A percentile compares a stretch with the other conserved stretches of the same genome.
phyloP scores from a whole-genome alignment of 2,888 invertebrate species.

The Periphyllus acericola region DNA sequence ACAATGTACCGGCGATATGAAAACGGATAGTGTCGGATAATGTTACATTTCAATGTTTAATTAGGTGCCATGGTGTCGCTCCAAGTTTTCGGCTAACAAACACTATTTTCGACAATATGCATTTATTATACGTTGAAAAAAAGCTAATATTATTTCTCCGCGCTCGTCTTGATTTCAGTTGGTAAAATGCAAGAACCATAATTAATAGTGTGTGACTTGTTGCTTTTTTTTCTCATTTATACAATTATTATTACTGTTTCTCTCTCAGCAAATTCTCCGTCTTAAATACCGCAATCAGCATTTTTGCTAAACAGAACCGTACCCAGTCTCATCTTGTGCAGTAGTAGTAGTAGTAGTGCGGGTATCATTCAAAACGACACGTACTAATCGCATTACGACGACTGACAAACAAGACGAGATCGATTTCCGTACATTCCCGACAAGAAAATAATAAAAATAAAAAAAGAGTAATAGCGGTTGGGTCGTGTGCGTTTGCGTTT shows the following conservation, averaged over 20 bases:
- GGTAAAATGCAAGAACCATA: too few species aligned
- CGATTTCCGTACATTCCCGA: constrained; percentile 5
- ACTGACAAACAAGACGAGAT: background rate
- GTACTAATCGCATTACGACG: background rate
- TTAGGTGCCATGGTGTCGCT: background rate
- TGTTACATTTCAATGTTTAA: constrained; percentile 19
- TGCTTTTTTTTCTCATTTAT: too few species aligned
- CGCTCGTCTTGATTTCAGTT: background rate
- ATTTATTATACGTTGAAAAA: background rate
- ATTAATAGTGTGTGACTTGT: too few species aligned
- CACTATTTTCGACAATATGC: background rate
- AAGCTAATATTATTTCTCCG: background rate
- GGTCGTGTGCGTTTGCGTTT: too few species aligned
- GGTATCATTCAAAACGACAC: background rate
- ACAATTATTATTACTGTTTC: too few species aligned
- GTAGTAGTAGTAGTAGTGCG: too few species aligned
- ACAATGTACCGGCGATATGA: background rate
- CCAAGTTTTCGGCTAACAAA: background rate
- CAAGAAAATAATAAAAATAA: background rate
- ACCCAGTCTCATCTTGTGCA: background rate
- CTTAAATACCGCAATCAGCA: background rate
- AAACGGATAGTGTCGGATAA: background rate
- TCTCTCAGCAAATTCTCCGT: background rate
- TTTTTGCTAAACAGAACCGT: background rate
- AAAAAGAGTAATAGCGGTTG: background rate